These are phyloP conservation scores for Lordiphosa clarofinis DNA, from an alignment of 1,140 invertebrate genomes.

Conservation along the genomic window DNA sequence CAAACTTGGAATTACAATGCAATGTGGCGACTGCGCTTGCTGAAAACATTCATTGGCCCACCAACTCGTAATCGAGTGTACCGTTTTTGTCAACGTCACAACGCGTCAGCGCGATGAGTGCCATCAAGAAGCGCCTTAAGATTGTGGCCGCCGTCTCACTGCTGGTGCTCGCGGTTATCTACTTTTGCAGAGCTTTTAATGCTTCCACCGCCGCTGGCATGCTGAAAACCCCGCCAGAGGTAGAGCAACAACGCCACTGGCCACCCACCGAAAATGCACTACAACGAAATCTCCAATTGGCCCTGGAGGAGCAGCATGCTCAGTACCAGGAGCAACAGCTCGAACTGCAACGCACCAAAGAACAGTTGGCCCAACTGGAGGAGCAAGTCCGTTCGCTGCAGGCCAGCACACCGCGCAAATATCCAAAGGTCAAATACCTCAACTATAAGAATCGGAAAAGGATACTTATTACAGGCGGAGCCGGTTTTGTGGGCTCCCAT, in stretches of 20 bases:
- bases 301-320: slow-evolving; percentile 51
- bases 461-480: slow-evolving; percentile 97
- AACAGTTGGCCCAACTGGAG: slow-evolving; percentile 85
- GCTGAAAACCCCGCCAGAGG: background rate
- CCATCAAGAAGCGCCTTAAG: slow-evolving; percentile 63
- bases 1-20: slow-evolving; percentile 31
- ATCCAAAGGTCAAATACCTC: slow-evolving; percentile 93
- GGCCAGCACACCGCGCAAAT: slow-evolving; percentile 88
- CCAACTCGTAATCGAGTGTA: too few relatives aligned
- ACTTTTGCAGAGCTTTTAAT: slow-evolving; percentile 40
- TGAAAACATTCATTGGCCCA: slow-evolving; percentile 39
- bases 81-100: slow-evolving; percentile 6
- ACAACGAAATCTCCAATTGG: slow-evolving; percentile 43
- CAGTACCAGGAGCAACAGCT: slow-evolving; percentile 75
- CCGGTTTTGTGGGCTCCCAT: slow-evolving; percentile 99
- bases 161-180: slow-evolving; percentile 32
- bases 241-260: slow-evolving; percentile 45
- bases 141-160: slow-evolving; percentile 36
- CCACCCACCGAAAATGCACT: slow-evolving; percentile 50
- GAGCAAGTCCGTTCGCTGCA: slow-evolving; percentile 86
- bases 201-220: slow-evolving; percentile 1
- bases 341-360: slow-evolving; percentile 83
- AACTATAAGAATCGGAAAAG: slow-evolving; percentile 94
- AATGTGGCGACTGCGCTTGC: slow-evolving; percentile 38
- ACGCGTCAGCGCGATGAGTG: slow-evolving; percentile 28